Evolutionary conservation across 2,888 invertebrate genomes (phyloP), one percentile per base, ranked within the genome.

Genomic region (Mythimna vitellina): DNA sequence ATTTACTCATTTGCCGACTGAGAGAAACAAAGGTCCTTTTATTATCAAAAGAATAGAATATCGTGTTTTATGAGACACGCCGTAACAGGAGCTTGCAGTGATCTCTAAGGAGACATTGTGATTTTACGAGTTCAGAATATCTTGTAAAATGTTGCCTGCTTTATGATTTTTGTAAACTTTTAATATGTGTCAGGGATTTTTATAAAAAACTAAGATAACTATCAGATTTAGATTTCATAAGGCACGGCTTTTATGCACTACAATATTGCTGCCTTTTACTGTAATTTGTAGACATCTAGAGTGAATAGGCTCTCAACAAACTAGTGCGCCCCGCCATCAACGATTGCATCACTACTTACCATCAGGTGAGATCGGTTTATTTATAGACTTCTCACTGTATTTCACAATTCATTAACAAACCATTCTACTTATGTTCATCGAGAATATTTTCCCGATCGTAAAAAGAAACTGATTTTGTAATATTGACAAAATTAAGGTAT

Each of bases 11-110:
- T 72, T 22, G 35, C 7, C 20, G 25, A 35, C 54, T 65, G 54
- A 56, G 3, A 20, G 54, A 74, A 63, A 74, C 75, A 64, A 72
- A 32, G 14, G 14, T 56, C 29, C n/a, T 54, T 35, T 64, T 62
- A 32, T 32, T 46, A 46, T 74, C 9, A 64, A 74, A 74, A 64
- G 35, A 65, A 46, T 74, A 75, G n/a, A 74, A 65, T 56, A 38
- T 65, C 49, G 3, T 75, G 54, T 46, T 65, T 76, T 29, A 46
- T 62, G 61, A 65, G 54, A 56, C 12, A 42, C 54, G 61, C 46
- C 51, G 17, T 54, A 65, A 76, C 32, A 60, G 53, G 61, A 68
- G 56, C 46, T 63, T 46, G 35, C 51, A 57, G 63, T 69, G 51
- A 75, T 70, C 53, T 77, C 70, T 12, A 63, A 54, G 75, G 57